These are phyloP conservation scores for Stomatorhinus ivindoensis DNA, from an alignment of 2,113 vertebrate genomes.

Conservation along the genomic window DNA sequence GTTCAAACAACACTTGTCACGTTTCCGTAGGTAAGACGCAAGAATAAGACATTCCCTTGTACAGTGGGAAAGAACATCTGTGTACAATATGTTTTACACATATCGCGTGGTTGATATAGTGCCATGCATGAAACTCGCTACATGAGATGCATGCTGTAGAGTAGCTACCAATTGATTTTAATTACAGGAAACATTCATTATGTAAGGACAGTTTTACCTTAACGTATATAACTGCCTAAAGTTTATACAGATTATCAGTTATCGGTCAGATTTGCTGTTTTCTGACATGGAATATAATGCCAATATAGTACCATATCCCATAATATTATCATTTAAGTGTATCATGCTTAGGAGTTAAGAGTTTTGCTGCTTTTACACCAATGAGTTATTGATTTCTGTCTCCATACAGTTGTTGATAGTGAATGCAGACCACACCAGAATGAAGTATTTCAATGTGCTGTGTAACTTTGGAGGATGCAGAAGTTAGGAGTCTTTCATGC, in stretches of 20 bases:
- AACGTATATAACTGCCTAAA: not conserved
- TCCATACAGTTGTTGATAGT: not conserved
- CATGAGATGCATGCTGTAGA: not conserved
- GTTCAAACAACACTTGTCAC: not conserved
- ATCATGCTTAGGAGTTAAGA: not conserved
- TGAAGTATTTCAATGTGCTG: not conserved
- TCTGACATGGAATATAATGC: not conserved
- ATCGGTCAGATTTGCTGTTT: not conserved
- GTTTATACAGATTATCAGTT: not conserved
- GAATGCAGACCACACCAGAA: not conserved
- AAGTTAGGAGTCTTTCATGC: not conserved
- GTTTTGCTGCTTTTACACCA: not conserved
- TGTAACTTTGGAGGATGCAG: not conserved
- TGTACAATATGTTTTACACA: not conserved
- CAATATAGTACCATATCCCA: not conserved
- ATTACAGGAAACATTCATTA: not conserved
- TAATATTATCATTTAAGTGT: not conserved
- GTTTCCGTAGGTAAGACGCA: not conserved
- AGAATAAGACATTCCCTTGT: not conserved
- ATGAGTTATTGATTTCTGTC: constrained; percentile 1
- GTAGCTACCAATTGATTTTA: not conserved
- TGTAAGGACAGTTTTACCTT: not conserved
- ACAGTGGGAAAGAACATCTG: not conserved
- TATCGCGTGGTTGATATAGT: not conserved
- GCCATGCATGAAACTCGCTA: not conserved